Evolutionary conservation across 2,888 invertebrate species (phyloP).

Genomic region (Vesta saturnalis): DNA sequence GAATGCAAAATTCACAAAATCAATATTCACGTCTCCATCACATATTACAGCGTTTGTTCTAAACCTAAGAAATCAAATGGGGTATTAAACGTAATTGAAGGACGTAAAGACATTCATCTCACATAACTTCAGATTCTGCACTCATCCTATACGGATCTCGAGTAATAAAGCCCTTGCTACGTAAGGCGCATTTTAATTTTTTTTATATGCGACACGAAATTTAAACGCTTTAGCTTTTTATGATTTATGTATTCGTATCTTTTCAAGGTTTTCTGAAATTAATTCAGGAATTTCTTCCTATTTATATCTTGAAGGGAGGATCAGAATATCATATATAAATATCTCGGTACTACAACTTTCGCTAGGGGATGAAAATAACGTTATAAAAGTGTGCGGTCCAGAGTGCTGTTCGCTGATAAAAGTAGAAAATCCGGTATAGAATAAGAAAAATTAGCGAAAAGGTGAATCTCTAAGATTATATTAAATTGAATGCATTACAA

Average conservation of each 20-base stretch:
- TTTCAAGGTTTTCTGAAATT: constrained; percentile 7
- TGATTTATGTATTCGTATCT: constrained; percentile 23
- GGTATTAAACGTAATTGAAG: constrained; percentile 30
- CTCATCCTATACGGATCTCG: constrained; percentile 23
- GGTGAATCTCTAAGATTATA: too few species aligned
- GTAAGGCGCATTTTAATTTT: constrained; percentile 29
- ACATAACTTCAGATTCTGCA: constrained; percentile 26
- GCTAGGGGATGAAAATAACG: not conserved
- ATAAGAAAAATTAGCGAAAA: constrained; percentile 20
- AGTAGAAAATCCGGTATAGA: constrained; percentile 14
- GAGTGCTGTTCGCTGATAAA: constrained; percentile 29
- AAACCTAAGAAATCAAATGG: constrained; percentile 29
- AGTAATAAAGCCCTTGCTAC: constrained; percentile 32
- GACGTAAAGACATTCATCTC: constrained; percentile 29
- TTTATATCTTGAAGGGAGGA: not conserved
- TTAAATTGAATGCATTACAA: too few species aligned
- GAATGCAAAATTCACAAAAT: not conserved
- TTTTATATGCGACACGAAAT: constrained; percentile 31
- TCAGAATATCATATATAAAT: not conserved
- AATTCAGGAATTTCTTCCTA: constrained; percentile 12
- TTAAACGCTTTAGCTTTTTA: constrained; percentile 24
- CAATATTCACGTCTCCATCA: constrained; percentile 2
- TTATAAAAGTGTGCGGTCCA: constrained; percentile 7
- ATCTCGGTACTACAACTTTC: not conserved
- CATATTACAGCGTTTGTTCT: too few species aligned